phyloP scores from a whole-genome alignment of 2,797 vertebrate genomes.

The Euthynnus affinis region DNA sequence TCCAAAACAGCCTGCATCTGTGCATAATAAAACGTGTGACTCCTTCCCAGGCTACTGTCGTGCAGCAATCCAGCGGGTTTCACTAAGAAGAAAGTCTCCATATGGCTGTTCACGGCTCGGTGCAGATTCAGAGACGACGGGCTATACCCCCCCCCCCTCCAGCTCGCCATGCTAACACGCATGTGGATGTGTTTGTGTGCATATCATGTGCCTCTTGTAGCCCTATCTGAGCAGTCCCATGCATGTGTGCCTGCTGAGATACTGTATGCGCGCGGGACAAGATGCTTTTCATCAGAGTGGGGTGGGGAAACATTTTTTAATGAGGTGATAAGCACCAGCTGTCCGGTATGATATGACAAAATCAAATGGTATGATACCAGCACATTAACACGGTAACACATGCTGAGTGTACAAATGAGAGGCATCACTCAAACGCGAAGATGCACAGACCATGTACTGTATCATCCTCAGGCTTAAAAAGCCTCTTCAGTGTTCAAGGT shows the following conservation, averaged over 20 bases:
- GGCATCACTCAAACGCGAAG: slow-evolving; percentile 4
- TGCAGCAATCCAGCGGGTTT: slow-evolving; percentile 44
- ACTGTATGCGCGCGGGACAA: slow-evolving; percentile 28
- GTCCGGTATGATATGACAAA: slow-evolving; percentile 41
- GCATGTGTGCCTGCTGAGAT: slow-evolving; percentile 41
- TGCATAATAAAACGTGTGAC: slow-evolving; percentile 39
- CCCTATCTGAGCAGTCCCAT: slow-evolving; percentile 3
- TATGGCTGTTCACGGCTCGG: slow-evolving; percentile 66
- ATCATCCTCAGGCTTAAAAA: slow-evolving; percentile 7
- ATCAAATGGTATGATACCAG: slow-evolving; percentile 38
- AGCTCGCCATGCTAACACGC: slow-evolving; percentile 17
- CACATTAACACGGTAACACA: slow-evolving; percentile 51
- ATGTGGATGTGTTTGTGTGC: slow-evolving; percentile 24
- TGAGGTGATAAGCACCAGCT: slow-evolving; percentile 72
- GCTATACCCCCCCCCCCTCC: background rate
- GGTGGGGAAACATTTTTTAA: slow-evolving; percentile 52
- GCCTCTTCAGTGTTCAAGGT: slow-evolving; percentile 9
- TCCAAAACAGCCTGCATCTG: slow-evolving; percentile 53
- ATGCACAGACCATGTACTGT: background rate
- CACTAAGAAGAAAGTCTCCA: slow-evolving; percentile 47
- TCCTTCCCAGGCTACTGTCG: slow-evolving; percentile 40
- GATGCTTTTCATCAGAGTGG: slow-evolving; percentile 38
- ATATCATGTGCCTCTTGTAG: slow-evolving; percentile 4
- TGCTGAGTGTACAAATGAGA: slow-evolving; percentile 39
- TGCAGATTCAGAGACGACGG: slow-evolving; percentile 45